Conservation (phyloP, 2,113 vertebrate genomes). For the Phrynosoma blainvillii region DNA sequence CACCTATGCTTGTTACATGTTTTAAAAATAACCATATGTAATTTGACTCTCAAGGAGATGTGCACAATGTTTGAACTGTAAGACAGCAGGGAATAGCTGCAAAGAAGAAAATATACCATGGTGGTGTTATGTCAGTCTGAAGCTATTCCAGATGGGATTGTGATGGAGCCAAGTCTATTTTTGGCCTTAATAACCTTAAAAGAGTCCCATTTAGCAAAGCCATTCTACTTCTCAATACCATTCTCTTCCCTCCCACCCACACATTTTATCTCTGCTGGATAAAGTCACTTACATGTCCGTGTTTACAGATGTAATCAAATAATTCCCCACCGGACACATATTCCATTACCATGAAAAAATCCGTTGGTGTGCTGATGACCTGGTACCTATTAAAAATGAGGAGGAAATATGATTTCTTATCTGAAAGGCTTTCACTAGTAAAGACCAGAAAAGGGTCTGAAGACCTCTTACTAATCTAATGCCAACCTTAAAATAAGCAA, state of each 20-base stretch:
- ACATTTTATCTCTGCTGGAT: constrained; percentile 4
- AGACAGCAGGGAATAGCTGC: rapidly evolving
- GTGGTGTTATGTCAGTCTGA: background rate
- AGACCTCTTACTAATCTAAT: background rate
- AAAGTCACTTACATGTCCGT: constrained; percentile 90
- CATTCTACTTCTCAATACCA: constrained; percentile 31
- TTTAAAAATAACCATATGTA: rapidly evolving
- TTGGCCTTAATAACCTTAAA: constrained; percentile 58
- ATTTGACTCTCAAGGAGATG: constrained; percentile 21
- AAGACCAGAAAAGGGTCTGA: constrained; percentile 13
- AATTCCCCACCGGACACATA: constrained; percentile 97
- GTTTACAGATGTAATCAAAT: constrained; percentile 99
- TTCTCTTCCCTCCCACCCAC: background rate
- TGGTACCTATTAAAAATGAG: constrained; percentile 87
- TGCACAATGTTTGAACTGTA: background rate
- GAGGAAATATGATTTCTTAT: constrained; percentile 17
- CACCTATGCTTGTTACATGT: background rate
- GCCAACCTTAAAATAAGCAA: background rate
- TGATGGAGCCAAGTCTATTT: constrained; percentile 61
- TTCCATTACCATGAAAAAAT: constrained; percentile 99
- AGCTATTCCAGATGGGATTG: constrained; percentile 40
- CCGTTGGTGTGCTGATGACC: constrained; percentile 97
- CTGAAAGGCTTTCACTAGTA: background rate
- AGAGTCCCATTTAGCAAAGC: constrained; percentile 20
- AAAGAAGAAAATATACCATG: background rate